phyloP scores from a whole-genome alignment of 2,888 invertebrate species.

The Myopa tessellatipennis region DNA sequence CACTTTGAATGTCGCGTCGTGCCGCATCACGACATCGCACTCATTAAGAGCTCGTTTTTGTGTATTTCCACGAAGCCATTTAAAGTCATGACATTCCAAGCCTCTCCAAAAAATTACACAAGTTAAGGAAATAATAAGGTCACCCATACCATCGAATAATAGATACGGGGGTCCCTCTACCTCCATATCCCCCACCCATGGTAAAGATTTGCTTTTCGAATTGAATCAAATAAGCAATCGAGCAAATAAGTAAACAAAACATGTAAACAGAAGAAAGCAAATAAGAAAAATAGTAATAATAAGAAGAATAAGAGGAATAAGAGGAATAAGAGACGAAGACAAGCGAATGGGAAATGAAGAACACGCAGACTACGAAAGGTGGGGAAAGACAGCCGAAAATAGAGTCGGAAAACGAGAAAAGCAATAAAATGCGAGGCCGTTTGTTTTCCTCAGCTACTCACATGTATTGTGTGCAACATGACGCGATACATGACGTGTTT shows the following conservation, averaged over 20 bases:
- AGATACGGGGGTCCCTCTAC: conserved; percentile 5
- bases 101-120: conserved; percentile 8
- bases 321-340: neutral
- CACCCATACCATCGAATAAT: conserved; percentile 19
- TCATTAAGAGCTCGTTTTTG: conserved; percentile 15
- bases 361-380: too few species aligned
- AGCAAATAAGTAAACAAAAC: conserved; percentile 16
- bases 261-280: neutral
- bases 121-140: conserved; percentile 38
- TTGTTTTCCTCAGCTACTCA: too few species aligned
- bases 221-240: neutral
- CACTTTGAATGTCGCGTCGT: neutral
- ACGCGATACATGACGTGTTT: too few species aligned
- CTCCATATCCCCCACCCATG: neutral
- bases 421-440: too few species aligned
- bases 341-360: too few species aligned
- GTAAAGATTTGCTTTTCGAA: neutral
- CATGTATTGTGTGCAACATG: too few species aligned
- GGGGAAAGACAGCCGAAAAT: too few species aligned
- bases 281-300: neutral
- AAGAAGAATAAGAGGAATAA: conserved; percentile 4
- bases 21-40: neutral
- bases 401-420: too few species aligned
- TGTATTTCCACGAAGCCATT: conserved; percentile 31
- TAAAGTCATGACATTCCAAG: conserved; percentile 23